Percentiles rank a stretch among this genome's conserved stretches.
These are phyloP conservation scores for Lasioglossum oenotherae DNA, from an alignment of 2,888 invertebrate species.

Conservation along the genomic window DNA sequence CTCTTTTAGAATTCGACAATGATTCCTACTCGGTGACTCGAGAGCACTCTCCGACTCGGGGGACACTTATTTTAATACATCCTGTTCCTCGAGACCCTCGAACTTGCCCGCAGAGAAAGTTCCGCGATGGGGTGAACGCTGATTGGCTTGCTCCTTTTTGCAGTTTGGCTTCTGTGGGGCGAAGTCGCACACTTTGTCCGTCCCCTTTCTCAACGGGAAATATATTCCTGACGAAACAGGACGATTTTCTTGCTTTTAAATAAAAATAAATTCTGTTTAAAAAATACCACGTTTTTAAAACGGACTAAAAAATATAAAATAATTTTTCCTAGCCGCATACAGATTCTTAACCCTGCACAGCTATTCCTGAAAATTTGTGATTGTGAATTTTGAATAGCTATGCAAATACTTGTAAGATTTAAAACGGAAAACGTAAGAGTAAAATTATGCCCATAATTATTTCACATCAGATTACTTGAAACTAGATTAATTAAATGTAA, in stretches of 20 bases:
- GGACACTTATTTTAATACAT: constrained; percentile 6
- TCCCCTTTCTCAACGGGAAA: not conserved
- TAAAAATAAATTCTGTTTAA: too few species aligned
- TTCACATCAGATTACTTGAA: too few species aligned
- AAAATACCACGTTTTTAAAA: too few species aligned
- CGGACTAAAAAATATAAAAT: too few species aligned
- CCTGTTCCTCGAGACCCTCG: not conserved
- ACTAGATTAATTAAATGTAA: too few species aligned
- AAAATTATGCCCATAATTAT: too few species aligned
- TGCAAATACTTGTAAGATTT: too few species aligned
- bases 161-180: not conserved
- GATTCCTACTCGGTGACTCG: not conserved
- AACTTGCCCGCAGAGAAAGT: not conserved
- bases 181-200: not conserved
- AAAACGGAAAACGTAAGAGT: too few species aligned
- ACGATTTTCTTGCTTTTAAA: not conserved
- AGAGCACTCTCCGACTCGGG: not conserved
- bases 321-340: too few species aligned
- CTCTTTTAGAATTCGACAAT: constrained; percentile 23
- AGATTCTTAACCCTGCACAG: too few species aligned
- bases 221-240: not conserved
- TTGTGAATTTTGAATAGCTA: too few species aligned
- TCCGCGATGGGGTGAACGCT: not conserved
- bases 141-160: not conserved
- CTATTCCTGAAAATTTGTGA: too few species aligned